Evolutionary conservation across 2,888 invertebrate genomes (phyloP).

Genomic region (Diplazon laetatorius): DNA sequence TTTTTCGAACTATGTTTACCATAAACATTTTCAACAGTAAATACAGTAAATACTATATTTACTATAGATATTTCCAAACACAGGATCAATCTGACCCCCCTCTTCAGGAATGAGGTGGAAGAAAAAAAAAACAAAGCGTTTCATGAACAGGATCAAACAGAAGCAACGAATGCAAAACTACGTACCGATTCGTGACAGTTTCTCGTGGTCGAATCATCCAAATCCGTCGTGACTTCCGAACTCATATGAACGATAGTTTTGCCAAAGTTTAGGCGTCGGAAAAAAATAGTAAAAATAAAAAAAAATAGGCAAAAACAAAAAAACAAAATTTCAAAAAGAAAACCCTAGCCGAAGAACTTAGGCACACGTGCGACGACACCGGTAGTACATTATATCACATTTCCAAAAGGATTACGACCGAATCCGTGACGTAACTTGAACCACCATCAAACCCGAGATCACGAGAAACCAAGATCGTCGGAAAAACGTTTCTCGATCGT

Average conservation of each 20-base stretch:
- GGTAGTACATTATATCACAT: constrained; percentile 10
- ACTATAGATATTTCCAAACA: too few species aligned
- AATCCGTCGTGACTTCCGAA: not conserved
- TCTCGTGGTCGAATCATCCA: constrained; percentile 4
- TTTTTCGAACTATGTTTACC: too few species aligned
- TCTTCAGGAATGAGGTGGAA: not conserved
- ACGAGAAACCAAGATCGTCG: not conserved
- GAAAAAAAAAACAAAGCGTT: not conserved
- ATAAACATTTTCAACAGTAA: too few species aligned
- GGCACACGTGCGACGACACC: not conserved
- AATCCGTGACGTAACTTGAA: not conserved
- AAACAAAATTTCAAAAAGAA: too few species aligned
- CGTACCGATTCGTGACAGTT: not conserved
- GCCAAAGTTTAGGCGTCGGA: not conserved
- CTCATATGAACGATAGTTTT: not conserved
- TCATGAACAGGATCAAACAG: not conserved
- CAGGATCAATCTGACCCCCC: too few species aligned
- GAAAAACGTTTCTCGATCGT: not conserved
- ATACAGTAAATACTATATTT: too few species aligned
- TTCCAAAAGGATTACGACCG: not conserved
- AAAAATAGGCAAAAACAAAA: too few species aligned
- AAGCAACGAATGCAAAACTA: not conserved
- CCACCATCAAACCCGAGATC: not conserved
- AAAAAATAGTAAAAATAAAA: not conserved
- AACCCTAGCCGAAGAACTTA: not conserved